Base-by-base conservation (phyloP, 2,113 vertebrate genomes). In the Xyrauchen texanus region DNA sequence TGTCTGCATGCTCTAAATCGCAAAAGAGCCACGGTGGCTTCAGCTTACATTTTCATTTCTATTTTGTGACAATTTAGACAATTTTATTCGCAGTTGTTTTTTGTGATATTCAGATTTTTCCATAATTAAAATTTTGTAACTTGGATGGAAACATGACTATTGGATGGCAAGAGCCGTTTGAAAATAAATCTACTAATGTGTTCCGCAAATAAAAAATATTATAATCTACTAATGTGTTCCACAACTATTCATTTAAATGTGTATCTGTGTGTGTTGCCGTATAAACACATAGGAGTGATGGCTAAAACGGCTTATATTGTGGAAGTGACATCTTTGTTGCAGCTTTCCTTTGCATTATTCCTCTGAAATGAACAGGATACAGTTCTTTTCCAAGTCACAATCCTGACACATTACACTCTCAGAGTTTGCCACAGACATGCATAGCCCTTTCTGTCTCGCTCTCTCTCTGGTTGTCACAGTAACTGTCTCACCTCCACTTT, bases 401-500 rank as follows among this genome's bases (percentile, higher is more conserved):
- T 76, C 73, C 83, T 83, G 81, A 21, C 76, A 66, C 76, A 78
- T 77, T 68, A 72, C 72, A 82, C 77, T 84, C 55, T 74, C 58
- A 61, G 57, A 49, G 77, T 76, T 60, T 69, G 53, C 55, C 68
- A 55, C 70, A 76, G 79, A 63, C 73, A 83, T 10, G 74, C 44
- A 74, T 67, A 57, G 55, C 62, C 78, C 87, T 34, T 34, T 34
- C 21, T 34, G 21, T 34, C 21, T 34, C 21, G 21, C 21, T 34
- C 21, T 34, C 21, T 34, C 21, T 90, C 87, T 88, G 78, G 87
- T 93, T 94, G 87, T 94, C 91, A 93, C 89, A 93, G 89, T 91
- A 93, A 91, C 88, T 88, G 86, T 91, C 87, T 93, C 79, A 92
- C 90, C 94, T 92, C 89, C 89, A 81, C 83, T 88, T 90, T 87